Conservation (phyloP, 2,888 invertebrate species). For the Sphecodes monilicornis region DNA sequence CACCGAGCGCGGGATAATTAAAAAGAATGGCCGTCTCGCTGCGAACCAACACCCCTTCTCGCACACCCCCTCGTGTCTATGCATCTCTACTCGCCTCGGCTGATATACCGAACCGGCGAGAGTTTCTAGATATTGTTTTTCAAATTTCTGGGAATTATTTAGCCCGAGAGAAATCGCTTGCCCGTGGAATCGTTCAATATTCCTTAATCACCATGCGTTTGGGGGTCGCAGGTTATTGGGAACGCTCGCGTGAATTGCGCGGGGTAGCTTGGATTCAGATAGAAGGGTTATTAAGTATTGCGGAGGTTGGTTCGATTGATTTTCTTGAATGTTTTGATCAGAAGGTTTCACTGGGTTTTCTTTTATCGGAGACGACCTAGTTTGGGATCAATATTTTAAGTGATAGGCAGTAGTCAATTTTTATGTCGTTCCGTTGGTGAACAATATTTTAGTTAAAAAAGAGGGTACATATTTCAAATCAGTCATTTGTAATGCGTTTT, state of each 20-base stretch:
- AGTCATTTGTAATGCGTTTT: not conserved
- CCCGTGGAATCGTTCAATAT: conserved; percentile 8
- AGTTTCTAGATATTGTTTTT: not conserved
- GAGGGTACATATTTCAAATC: not conserved
- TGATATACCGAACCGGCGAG: not conserved
- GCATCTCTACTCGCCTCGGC: not conserved
- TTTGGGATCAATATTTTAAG: too few relatives aligned
- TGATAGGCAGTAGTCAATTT: too few relatives aligned
- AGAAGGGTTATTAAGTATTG: not conserved
- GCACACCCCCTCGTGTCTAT: not conserved
- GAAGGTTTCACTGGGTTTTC: not conserved
- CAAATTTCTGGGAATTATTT: conserved; percentile 10
- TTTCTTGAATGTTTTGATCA: not conserved
- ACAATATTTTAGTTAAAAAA: not conserved
- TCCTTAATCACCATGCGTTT: not conserved
- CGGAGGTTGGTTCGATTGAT: not conserved
- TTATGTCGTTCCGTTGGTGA: not conserved
- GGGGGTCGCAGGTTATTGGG: not conserved
- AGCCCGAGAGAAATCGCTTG: conserved; percentile 1
- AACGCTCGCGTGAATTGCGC: conserved; percentile 3
- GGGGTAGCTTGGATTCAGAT: not conserved
- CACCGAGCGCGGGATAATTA: conserved; percentile 40
- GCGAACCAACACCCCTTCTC: not conserved
- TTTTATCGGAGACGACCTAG: not conserved
- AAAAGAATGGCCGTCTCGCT: conserved; percentile 20